Evolutionary conservation across 2,113 vertebrate genomes (phyloP), one percentile per base, ranked within the genome.

Genomic region (Bubo bubo): DNA sequence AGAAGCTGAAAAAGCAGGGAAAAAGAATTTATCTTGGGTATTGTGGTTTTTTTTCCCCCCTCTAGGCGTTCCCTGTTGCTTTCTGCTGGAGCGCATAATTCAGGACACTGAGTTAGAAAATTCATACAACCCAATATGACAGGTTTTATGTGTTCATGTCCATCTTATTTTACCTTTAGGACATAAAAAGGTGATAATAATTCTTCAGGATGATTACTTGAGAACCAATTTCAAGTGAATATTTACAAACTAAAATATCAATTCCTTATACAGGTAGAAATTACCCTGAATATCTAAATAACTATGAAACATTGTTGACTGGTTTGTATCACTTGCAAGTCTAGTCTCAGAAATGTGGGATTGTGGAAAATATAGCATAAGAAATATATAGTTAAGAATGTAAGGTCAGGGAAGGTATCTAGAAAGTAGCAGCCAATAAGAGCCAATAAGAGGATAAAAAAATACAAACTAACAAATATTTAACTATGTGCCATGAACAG

Each of bases 371-470:
- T 56, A 15, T 6, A 80, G 39, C 20, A 76, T 41, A 53, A 87
- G 49, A 63, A 83, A 70, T 79, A 79, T 20, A 21, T 4, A n/a
- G 19, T 18, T 64, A 64, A 71, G 43, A 64, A 64, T 71, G 56
- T 52, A 85, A 92, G 21, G 58, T 82, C 74, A 86, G 52, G 37
- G 30, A 84, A 88, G 73, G 59, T 77, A 75, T 70, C 39, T 70
- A 53, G 58, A 95, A 90, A 86, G 35, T 8, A 86, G 23, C 24
- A 49, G 13, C 3, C 79, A 86, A 10, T 55, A 76, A 53, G 47
- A 93, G 20, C 2, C 79, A 86, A 12, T 50, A 76, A 53, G 43
- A 93, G 20, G 45, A 88, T 59, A 43, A 86, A 93, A 89, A 88
- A 59, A 26, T 21, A 45, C 14, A 43, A 79, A 86, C 13, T 50